These are phyloP conservation scores for Cephalopterus ornatus DNA, from an alignment of 2,113 vertebrate genomes.

Conservation along the genomic window DNA sequence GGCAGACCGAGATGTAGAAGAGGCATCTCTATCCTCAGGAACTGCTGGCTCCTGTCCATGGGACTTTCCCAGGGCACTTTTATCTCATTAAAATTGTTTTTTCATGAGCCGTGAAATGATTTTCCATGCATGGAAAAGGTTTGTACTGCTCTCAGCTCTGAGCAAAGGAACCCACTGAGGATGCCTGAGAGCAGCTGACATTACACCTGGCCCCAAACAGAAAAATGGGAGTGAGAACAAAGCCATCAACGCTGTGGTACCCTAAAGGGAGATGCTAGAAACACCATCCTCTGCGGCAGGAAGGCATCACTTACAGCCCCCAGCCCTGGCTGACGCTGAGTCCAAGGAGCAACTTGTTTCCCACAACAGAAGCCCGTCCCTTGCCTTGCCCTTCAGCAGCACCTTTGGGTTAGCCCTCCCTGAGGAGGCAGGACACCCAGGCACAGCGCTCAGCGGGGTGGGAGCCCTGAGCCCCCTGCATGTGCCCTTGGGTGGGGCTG, in stretches of 20 bases:
- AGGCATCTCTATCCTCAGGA: not conserved
- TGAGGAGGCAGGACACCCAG: not conserved
- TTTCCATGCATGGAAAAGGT: not conserved
- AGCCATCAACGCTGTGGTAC: not conserved
- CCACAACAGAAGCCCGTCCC: not conserved
- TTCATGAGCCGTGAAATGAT: slow-evolving; percentile 26
- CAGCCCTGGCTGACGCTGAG: not conserved
- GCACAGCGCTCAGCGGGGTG: not conserved
- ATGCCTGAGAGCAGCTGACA: not conserved
- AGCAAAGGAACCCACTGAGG: not conserved
- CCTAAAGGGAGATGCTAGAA: not conserved
- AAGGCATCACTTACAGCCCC: not conserved
- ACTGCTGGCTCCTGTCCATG: not conserved
- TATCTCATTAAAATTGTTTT: slow-evolving; percentile 24
- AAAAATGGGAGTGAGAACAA: not conserved
- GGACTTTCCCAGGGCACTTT: slow-evolving; percentile 39
- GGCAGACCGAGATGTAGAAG: not conserved
- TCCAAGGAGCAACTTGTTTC: not conserved
- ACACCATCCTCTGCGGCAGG: not conserved
- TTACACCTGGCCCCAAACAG: not conserved
- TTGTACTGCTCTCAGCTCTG: not conserved
- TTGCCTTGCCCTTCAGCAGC: not conserved
- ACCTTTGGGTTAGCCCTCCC: not conserved
- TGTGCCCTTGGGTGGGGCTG: not conserved
- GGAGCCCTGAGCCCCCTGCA: not conserved